Evolutionary conservation across 2,113 vertebrate genomes (phyloP), one percentile per base, ranked within the genome.

Genomic region (Podarcis raffonei): DNA sequence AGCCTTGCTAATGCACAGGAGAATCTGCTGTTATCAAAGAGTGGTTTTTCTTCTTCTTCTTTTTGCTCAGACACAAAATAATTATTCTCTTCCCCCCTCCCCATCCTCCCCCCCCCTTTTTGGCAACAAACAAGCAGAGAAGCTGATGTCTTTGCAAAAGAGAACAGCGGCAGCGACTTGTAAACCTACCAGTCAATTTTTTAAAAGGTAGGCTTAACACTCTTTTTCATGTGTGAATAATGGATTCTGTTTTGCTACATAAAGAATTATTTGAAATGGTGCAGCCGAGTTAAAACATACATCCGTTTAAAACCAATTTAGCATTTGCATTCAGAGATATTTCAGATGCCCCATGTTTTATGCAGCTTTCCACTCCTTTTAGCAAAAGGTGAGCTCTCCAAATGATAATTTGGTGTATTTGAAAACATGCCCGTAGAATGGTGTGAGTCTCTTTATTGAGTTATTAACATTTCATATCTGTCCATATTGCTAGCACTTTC

Each of bases 151-250:
- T 95, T 94, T 86, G 76, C 87, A 89, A 94, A 96, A 94, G 48
- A 71, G 39, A 96, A 78, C 84, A 22, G 3, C 92, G 92, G 90
- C 87, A 83, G 79, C 92, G 95, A 87, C 83, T 48, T 74, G 77
- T 75, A 86, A 93, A 89, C 76, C 81, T 35, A 62, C 77, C 81
- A 79, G 79, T 0, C 0, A 62, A 84, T 84, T 92, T 95, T 93
- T 91, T 86, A 94, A 93, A 96, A 92, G 90, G 84, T 88, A 88
- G 89, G 80, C 91, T 94, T 86, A 6, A 71, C 92, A 71, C 5
- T 86, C 81, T 68, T 91, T 81, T 91, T 57, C 39, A 66, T 81
- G 32, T 57, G 18, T 90, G 87, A 77, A 85, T 90, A 92, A 94
- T 83, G 18, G 85, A 69, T 92, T 91, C 78, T 87, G 59, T 88